Evolutionary conservation across 2,888 invertebrate species (phyloP).

Genomic region (Chloroclysta siterata): DNA sequence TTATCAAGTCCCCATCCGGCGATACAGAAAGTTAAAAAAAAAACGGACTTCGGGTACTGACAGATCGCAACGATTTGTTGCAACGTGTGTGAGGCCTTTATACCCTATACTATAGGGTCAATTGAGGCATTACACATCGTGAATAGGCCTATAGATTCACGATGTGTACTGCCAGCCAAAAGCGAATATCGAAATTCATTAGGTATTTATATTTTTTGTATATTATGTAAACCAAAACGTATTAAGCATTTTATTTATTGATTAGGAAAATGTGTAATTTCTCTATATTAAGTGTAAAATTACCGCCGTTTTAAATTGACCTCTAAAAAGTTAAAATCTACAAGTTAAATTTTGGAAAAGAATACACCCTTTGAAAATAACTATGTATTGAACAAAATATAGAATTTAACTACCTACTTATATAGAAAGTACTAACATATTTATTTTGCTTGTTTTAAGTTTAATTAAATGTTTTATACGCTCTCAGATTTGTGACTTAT

Average conservation of each 20-base stretch:
- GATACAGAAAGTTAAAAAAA: too few species aligned
- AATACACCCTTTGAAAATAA: slow-evolving; percentile 28
- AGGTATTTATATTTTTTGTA: slow-evolving; percentile 10
- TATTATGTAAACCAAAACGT: slow-evolving; percentile 19
- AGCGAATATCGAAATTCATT: slow-evolving; percentile 2
- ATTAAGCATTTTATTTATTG: slow-evolving; percentile 1
- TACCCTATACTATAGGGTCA: too few species aligned
- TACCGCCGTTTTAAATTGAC: neutral
- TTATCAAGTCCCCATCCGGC: too few species aligned
- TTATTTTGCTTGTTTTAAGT: slow-evolving; percentile 76
- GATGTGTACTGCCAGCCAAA: slow-evolving; percentile 1
- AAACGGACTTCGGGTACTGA: too few species aligned
- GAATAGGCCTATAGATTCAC: too few species aligned
- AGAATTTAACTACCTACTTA: slow-evolving; percentile 53
- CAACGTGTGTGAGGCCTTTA: too few species aligned
- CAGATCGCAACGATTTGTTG: too few species aligned
- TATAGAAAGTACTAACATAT: slow-evolving; percentile 69
- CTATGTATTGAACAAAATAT: slow-evolving; percentile 38
- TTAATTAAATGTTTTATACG: slow-evolving; percentile 28
- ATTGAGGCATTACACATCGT: too few species aligned
- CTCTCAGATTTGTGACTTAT: slow-evolving; percentile 23
- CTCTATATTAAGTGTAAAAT: slow-evolving; percentile 6
- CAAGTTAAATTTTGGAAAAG: slow-evolving; percentile 20
- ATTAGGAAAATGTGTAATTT: slow-evolving; percentile 7
- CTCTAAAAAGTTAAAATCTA: too few species aligned